These are phyloP conservation scores for Poeciliopsis presidionis DNA, from an alignment of 2,797 vertebrate genomes.

Conservation along the genomic window DNA sequence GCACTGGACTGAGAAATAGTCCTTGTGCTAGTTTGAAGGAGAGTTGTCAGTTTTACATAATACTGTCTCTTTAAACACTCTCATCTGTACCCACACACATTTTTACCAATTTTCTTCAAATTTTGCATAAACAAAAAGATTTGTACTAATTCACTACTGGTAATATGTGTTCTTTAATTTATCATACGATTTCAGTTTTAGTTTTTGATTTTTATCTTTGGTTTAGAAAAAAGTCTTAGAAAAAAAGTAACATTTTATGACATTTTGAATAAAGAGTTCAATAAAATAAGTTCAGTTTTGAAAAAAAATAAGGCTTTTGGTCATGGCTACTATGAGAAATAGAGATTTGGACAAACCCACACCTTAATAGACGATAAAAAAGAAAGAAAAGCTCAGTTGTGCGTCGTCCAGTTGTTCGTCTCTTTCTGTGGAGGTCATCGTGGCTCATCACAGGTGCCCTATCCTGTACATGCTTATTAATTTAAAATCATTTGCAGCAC, in stretches of 20 bases:
- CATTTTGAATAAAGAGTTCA: too few relatives aligned
- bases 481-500: constrained; percentile 83
- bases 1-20: too few relatives aligned
- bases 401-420: constrained; percentile 50
- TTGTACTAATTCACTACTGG: not conserved
- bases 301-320: not conserved
- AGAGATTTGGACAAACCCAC: not conserved
- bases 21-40: too few relatives aligned
- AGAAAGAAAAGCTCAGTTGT: constrained; percentile 23
- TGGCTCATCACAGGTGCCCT: constrained; percentile 53
- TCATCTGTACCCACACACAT: not conserved
- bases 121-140: not conserved
- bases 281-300: not conserved
- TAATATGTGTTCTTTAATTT: not conserved
- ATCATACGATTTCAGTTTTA: not conserved
- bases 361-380: constrained; percentile 10
- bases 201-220: not conserved
- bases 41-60: too few relatives aligned
- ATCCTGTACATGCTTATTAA: constrained; percentile 82
- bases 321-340: not conserved
- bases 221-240: not conserved
- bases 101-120: not conserved
- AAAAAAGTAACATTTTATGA: not conserved
- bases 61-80: not conserved
- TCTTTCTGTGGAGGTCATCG: constrained; percentile 50